Evolutionary conservation across 2,888 invertebrate species (phyloP), one percentile per base, ranked within the genome.

Genomic region (Chrysomela aeneicollis): DNA sequence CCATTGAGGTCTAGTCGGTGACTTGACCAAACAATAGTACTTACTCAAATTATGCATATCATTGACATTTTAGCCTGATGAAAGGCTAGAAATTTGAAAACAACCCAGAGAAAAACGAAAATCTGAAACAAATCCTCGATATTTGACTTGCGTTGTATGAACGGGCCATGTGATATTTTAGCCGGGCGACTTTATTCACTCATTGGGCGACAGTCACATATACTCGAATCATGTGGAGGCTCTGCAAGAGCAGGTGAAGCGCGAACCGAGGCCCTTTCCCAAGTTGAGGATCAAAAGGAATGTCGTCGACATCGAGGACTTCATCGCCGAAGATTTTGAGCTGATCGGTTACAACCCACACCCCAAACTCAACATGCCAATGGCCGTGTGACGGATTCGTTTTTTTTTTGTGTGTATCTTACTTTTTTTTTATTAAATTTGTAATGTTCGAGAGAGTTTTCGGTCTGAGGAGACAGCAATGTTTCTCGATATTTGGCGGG

Each of bases 161-260:
- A 19, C 5, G 47, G 47, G 9, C 9, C 47, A 17, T 15, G 9
- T 15, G 47, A 61, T 61, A 62, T 74, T 74, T 74, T 72, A 93
- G 91, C 89, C 96, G 54, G 96, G 94, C 35, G 97, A 98, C 70
- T 96, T 99, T 79, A 86, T 98, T 1, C 97, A 98, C 81, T 93
- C 95, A 0, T 86, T 97, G 71, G 98, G 98, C 10, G 98, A 99
- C 83, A 92, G 95, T 46, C 98, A 98, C 84, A 90, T 99, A 0
- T 99, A 98, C 79, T 82, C 88, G 9, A 97, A 95, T 80, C 98
- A 99, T 79, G 84, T 95, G 21, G 91, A 92, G 59, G 91, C 95
- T 0, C 82, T 98, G 0, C 86, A 90, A 76, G 87, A 89, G 73
- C 98, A 98, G 83, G 74, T 97, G 19, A 82, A 87, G 74, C 88